Conservation (phyloP, 2,888 invertebrate species). For the Drosophila melanosoma region DNA sequence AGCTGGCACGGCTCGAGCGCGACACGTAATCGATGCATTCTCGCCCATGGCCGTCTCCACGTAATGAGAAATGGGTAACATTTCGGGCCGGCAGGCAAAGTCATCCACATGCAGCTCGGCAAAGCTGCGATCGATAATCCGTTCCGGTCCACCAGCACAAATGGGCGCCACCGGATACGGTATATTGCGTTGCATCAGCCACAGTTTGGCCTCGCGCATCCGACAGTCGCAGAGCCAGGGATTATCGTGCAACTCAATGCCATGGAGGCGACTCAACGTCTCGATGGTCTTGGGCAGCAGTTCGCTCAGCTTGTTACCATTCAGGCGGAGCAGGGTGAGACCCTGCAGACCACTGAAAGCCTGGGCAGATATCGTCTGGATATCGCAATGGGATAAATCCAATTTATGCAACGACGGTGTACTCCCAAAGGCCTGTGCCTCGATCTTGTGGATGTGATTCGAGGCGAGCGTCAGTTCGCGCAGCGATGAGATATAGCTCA, state of each 20-base stretch:
- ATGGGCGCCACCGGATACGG: constrained; percentile 91
- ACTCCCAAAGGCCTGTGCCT: constrained; percentile 90
- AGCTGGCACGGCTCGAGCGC: constrained; percentile 92
- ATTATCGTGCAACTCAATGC: constrained; percentile 93
- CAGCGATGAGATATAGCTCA: constrained; percentile 92
- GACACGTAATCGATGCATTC: constrained; percentile 93
- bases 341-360: constrained; percentile 92
- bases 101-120: constrained; percentile 92
- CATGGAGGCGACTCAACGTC: constrained; percentile 90
- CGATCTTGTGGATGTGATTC: constrained; percentile 93
- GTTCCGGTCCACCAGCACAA: constrained; percentile 90
- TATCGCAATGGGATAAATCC: constrained; percentile 93
- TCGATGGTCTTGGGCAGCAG: constrained; percentile 90
- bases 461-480: constrained; percentile 92
- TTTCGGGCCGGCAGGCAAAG: constrained; percentile 94
- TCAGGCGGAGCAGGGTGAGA: constrained; percentile 91
- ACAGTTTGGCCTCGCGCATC: constrained; percentile 91
- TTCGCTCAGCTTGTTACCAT: constrained; percentile 92
- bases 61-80: constrained; percentile 90
- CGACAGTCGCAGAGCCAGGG: constrained; percentile 96
- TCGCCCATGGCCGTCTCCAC: constrained; percentile 92
- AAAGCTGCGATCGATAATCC: constrained; percentile 90
- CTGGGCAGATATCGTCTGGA: constrained; percentile 91
- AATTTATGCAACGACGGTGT: constrained; percentile 92
- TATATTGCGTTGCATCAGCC: constrained; percentile 91